phyloP scores from a whole-genome alignment of 2,113 vertebrate genomes.

The Hemiscyllium ocellatum region DNA sequence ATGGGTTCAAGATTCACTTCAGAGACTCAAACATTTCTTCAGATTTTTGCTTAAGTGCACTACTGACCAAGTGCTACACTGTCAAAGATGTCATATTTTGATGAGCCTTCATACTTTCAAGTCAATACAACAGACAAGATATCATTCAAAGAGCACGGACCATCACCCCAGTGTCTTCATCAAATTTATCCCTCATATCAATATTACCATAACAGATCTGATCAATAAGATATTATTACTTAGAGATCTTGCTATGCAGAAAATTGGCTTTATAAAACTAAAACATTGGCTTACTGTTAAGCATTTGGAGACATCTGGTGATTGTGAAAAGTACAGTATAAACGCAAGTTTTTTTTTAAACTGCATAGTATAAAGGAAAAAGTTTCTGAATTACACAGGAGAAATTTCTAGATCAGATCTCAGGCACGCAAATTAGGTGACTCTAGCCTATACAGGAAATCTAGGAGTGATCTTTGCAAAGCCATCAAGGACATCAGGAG shows the following conservation, averaged over 20 bases:
- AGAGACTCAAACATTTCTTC: background rate
- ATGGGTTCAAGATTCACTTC: background rate
- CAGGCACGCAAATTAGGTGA: too few species aligned
- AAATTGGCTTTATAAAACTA: background rate
- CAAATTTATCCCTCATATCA: background rate
- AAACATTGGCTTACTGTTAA: background rate
- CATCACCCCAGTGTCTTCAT: background rate
- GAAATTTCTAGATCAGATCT: background rate
- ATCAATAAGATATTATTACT: background rate
- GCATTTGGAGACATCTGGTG: background rate
- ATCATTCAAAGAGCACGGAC: background rate
- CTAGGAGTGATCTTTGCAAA: too few species aligned
- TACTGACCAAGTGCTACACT: background rate
- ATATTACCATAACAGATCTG: background rate
- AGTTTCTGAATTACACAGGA: background rate
- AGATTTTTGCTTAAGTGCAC: background rate
- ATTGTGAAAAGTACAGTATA: background rate
- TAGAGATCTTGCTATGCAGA: background rate
- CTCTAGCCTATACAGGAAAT: too few species aligned
- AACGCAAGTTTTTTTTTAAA: background rate
- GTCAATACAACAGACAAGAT: background rate
- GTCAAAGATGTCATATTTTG: background rate
- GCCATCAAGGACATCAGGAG: too few species aligned
- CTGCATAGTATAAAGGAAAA: background rate
- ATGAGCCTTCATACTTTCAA: background rate